Base-by-base conservation (phyloP, 2,113 vertebrate species). In the Hemiprocne comata region DNA sequence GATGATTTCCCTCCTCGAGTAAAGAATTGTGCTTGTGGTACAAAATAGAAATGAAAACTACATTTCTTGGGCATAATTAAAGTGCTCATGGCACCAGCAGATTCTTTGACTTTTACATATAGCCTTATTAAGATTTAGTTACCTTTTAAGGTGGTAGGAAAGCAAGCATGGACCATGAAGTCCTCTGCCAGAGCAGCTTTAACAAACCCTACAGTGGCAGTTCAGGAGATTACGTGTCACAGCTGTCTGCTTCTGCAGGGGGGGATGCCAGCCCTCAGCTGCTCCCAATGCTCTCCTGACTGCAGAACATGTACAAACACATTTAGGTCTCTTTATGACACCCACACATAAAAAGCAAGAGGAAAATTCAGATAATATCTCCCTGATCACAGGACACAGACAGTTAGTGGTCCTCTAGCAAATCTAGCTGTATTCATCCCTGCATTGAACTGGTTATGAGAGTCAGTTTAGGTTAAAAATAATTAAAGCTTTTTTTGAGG, bases 91-190 rank as follows among this genome's bases (percentile, higher is more conserved):
- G 87, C 85, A 95, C 71, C 82, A 92, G 92, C 87, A 95, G 89
- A 90, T 73, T 69, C 16, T 69, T 64, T 0, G 8, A 38, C 33
- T 90, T 93, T 48, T 6, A 34, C 21, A 10, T 66, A 70, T 42
- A 83, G 36, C 72, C 89, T 97, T 95, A 95, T 75, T 90, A 92
- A 95, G 60, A 87, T 85, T 95, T 62, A 89, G 93, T 95, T 96
- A 85, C 89, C 86, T 96, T 96, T 88, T 76, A 75, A 79, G 58
- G 76, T 70, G 82, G 33, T 46, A 82, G 88, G 44, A 94, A 92
- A 82, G 84, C 77, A 87, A 82, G 87, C 73, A 61, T 3, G 67
- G 50, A 93, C 84, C 42, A 80, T 3, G 81, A 83, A 64, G 67
- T 54, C n/a, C 36, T 74, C 28, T 89, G 69, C 65, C 87, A 87